A percentile compares a stretch with the other conserved stretches of the same genome.
Evolutionary conservation across 2,113 vertebrate species (phyloP).

Genomic region (Megaceryle maxima): DNA sequence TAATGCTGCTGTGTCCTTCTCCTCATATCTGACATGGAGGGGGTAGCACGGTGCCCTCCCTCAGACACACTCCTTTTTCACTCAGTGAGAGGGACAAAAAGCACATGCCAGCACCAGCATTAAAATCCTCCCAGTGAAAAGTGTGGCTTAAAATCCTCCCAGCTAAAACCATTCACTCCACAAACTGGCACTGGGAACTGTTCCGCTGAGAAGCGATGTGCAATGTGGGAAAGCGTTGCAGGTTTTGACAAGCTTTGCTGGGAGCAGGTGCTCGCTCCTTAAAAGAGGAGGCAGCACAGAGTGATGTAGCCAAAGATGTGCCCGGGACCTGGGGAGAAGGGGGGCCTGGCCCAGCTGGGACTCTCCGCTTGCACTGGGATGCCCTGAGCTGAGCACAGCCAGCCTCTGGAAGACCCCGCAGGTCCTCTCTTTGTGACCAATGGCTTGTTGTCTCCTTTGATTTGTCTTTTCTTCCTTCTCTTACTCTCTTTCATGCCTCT

Average conservation of each 20-base stretch:
- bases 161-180: neutral
- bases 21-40: accelerated
- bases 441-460: neutral
- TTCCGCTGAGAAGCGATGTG: neutral
- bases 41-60: neutral
- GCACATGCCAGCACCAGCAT: accelerated
- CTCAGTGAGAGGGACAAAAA: accelerated
- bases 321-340: neutral
- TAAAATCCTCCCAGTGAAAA: neutral
- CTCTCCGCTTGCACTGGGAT: accelerated
- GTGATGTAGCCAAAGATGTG: accelerated
- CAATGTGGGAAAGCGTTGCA: accelerated
- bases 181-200: neutral
- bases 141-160: neutral
- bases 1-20: neutral
- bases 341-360: neutral
- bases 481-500: neutral
- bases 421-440: neutral
- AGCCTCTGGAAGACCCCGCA: neutral
- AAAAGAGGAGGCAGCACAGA: neutral
- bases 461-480: neutral
- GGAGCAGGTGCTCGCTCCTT: neutral
- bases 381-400: neutral
- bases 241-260: neutral
- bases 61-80: accelerated